Evolutionary conservation across 2,113 vertebrate species (phyloP).

Genomic region (Meleagris gallopavo): DNA sequence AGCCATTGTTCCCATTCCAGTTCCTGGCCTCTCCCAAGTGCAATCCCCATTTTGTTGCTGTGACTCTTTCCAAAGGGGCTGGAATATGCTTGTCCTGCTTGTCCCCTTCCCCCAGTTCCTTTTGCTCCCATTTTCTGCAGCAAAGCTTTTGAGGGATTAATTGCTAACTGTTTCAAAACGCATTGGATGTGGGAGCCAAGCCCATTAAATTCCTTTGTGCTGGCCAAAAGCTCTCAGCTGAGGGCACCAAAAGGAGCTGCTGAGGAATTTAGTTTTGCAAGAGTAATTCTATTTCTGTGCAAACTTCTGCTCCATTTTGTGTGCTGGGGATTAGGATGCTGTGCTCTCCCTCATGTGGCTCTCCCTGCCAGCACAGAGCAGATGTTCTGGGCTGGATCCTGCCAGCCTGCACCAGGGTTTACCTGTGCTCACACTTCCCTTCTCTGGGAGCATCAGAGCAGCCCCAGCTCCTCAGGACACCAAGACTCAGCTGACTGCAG

Average conservation of each 20-base stretch:
- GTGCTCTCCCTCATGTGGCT: background rate
- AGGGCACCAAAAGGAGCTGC: background rate
- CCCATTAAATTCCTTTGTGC: background rate
- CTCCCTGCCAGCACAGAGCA: background rate
- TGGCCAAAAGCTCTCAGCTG: background rate
- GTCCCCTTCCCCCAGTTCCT: background rate
- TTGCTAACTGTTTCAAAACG: slow-evolving; percentile 29
- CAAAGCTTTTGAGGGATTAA: slow-evolving; percentile 17
- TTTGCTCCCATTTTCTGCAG: slow-evolving; percentile 11
- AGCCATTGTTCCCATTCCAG: background rate
- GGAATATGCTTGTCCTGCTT: background rate
- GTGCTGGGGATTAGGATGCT: rapidly evolving
- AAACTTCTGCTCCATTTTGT: background rate
- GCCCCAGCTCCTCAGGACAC: background rate
- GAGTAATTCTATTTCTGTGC: background rate
- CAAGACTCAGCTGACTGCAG: background rate
- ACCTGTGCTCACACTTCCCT: background rate
- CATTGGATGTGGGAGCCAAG: background rate
- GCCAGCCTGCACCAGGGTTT: background rate
- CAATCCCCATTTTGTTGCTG: background rate
- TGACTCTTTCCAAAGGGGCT: background rate
- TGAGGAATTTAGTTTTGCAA: background rate
- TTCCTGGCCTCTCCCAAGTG: background rate
- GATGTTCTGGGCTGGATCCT: background rate
- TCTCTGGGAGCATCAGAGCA: background rate